Evolutionary conservation across 2,888 invertebrate species (phyloP), one percentile per base, ranked within the genome.

Genomic region (Phania funesta): DNA sequence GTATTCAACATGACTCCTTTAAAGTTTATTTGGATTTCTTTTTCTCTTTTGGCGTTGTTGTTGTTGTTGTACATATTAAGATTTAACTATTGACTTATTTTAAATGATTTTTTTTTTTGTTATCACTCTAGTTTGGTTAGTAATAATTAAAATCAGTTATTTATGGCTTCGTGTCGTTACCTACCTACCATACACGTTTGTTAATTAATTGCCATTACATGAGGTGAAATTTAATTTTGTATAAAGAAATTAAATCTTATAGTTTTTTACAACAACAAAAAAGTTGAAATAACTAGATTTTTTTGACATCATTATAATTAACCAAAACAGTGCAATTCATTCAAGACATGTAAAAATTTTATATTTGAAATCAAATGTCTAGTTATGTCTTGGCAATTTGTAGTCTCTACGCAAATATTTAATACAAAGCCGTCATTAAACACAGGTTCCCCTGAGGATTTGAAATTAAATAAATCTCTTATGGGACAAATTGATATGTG

Each of bases 201-300:
- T 70, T 38, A 70, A 82, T 74, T 82, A 77, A 82, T 82, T 82
- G 81, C 32, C 56, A 46, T 58, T 77, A 74, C 81, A 74, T 78
- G 81, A 78, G 81, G 60, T 64, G 81, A 82, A 82, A 82, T 68
- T 82, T n/a, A 82, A 82, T 68, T 38, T 62, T 32, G 29, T 52
- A 32, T 50, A 20, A 46, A 54, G 56, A 58, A 60, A 76, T 56
- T 50, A 68, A 50, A 71, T 24, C 20, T 67, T 48, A 18, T 16
- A 38, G 54, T 60, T 68, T 50, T n/a, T 50, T 13, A 41, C n/a
- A 41, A 26, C 20, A 54, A n/a, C 8, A 35, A 44, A 41, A 35
- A 56, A 58, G 9, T 64, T 48, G 35, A 46, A 62, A 54, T 41
- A 70, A 5, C 52, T 46, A 24, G 44, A 18, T 18, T 24, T 4